Conservation (phyloP, 2,797 vertebrate genomes). For the Crenichthys baileyi region DNA sequence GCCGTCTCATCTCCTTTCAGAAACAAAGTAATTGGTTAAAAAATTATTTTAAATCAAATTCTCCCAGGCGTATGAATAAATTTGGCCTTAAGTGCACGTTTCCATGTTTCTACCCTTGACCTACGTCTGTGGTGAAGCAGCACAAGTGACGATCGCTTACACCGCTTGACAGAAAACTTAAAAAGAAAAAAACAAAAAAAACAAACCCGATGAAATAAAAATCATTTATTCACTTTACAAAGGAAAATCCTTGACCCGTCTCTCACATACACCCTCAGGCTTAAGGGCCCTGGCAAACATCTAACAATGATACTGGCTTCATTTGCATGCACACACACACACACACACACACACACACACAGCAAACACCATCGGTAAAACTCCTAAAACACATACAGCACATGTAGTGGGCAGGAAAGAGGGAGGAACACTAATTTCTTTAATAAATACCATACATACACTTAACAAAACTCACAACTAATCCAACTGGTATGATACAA, state of each 20-base stretch:
- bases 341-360: slow-evolving; percentile 32
- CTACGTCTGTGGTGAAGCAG: slow-evolving; percentile 16
- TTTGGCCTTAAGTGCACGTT: not conserved
- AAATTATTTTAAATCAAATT: not conserved
- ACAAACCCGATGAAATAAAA: slow-evolving; percentile 88
- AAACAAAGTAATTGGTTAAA: not conserved
- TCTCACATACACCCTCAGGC: slow-evolving; percentile 78
- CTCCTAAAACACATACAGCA: slow-evolving; percentile 85
- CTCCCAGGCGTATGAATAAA: not conserved
- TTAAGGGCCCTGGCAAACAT: slow-evolving; percentile 79
- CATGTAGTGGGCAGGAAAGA: slow-evolving; percentile 84
- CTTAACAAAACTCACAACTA: slow-evolving; percentile 90
- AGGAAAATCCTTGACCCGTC: slow-evolving; percentile 88
- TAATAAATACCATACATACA: slow-evolving; percentile 93
- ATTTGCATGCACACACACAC: slow-evolving; percentile 54
- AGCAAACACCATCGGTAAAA: slow-evolving; percentile 79
- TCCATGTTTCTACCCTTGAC: not conserved
- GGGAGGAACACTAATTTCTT: slow-evolving; percentile 89
- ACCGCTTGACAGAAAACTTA: slow-evolving; percentile 23
- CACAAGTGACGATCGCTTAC: slow-evolving; percentile 3
- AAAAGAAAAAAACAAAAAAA: slow-evolving; percentile 28
- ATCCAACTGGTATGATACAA: slow-evolving; percentile 93
- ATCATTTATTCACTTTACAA: slow-evolving; percentile 94
- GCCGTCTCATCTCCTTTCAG: not conserved
- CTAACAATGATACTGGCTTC: slow-evolving; percentile 66